A percentile compares a stretch with the other conserved stretches of the same genome.
These are phyloP conservation scores for Chalcosyrphus nemorum DNA, from an alignment of 2,888 invertebrate genomes.

Conservation along the genomic window DNA sequence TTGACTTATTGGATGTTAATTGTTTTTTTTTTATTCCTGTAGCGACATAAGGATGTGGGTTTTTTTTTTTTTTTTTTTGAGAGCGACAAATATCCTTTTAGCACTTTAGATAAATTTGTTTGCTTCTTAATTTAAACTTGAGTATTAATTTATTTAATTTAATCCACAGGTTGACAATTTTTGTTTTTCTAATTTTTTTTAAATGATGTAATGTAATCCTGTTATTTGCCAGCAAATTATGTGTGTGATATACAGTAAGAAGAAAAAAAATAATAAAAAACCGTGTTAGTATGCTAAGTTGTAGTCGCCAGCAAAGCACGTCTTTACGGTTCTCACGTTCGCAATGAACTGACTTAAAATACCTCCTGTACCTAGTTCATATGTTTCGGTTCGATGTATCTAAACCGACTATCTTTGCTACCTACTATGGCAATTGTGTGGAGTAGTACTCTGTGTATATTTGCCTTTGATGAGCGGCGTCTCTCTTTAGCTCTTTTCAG, in stretches of 20 bases:
- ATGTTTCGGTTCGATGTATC: constrained; percentile 77
- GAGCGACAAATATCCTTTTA: constrained; percentile 25
- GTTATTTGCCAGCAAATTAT: constrained; percentile 33
- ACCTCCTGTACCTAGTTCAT: constrained; percentile 75
- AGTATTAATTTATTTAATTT: constrained; percentile 37
- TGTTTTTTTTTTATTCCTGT: constrained; percentile 34
- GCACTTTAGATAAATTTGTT: constrained; percentile 13
- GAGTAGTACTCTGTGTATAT: not conserved
- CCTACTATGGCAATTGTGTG: constrained; percentile 50
- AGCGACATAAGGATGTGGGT: constrained; percentile 13
- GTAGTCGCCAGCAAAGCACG: constrained; percentile 75
- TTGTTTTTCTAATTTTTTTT: too few species aligned
- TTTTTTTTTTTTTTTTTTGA: too few species aligned
- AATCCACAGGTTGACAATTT: constrained; percentile 58
- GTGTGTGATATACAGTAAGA: constrained; percentile 27
- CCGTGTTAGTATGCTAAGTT: constrained; percentile 60
- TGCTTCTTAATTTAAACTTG: constrained; percentile 49
- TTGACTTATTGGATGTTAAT: not conserved
- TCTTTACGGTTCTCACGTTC: constrained; percentile 82
- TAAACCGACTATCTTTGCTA: constrained; percentile 76
- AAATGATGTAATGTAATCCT: constrained; percentile 30
- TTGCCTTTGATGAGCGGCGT: too few species aligned
- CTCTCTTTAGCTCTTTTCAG: not conserved
- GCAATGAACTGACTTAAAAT: constrained; percentile 79
- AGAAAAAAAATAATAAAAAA: constrained; percentile 52